phyloP scores from a whole-genome alignment of 2,113 vertebrate genomes.

The Polypterus bichir region DNA sequence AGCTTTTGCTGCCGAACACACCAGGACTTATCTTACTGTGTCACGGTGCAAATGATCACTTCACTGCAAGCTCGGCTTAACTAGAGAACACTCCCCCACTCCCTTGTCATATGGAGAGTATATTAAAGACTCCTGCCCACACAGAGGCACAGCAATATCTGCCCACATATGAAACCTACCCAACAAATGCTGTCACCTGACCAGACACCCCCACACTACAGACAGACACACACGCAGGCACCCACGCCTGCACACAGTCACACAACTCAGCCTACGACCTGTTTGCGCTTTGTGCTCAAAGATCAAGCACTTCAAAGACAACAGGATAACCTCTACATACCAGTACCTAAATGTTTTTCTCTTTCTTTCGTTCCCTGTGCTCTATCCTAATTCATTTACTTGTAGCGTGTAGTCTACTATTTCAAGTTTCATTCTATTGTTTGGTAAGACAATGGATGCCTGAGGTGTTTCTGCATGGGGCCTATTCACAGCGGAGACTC shows the following conservation, averaged over 20 bases:
- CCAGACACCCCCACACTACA: conserved; percentile 7
- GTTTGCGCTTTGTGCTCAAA: not conserved
- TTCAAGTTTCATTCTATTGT: conserved; percentile 7
- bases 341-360: not conserved
- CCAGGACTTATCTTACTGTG: conserved; percentile 11
- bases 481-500: not conserved
- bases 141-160: conserved; percentile 23
- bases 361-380: not conserved
- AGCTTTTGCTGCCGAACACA: not conserved
- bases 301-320: not conserved
- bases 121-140: conserved; percentile 28
- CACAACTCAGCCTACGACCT: conserved; percentile 26
- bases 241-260: conserved; percentile 8
- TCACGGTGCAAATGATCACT: conserved; percentile 35
- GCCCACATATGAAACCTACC: conserved; percentile 19
- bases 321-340: not conserved
- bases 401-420: not conserved
- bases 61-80: conserved; percentile 34
- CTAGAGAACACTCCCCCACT: conserved; percentile 37
- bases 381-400: not conserved
- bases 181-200: conserved; percentile 24
- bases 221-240: not conserved
- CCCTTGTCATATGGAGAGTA: conserved; percentile 26
- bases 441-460: conserved; percentile 1
- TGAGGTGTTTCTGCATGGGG: not conserved